Base-by-base conservation (phyloP, 2,888 invertebrate species). In the Dicyrtomina minuta region DNA sequence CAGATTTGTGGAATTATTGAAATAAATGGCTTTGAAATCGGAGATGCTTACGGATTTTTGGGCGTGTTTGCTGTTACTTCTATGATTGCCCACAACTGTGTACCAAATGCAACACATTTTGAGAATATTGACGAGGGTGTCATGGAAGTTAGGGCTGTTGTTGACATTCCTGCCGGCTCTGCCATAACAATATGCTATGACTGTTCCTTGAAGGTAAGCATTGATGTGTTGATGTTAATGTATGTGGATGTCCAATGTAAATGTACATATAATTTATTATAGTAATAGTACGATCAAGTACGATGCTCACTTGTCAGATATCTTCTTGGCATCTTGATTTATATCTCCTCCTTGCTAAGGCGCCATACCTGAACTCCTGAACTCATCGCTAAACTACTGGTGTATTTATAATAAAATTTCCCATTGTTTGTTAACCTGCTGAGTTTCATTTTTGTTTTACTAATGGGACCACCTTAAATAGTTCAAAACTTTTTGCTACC, bases 11-110 rank as follows among this genome's bases (percentile, higher is more conserved):
- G 78, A 51, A 72, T 78, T 44, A 55, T 75, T 2, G 78, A 78
- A 73, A 76, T 78, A 3, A 78, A 78, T 62, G 72, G 74, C 1
- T 78, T 78, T 56, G 78, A 78, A 62, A 61, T 78, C 3, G 78
- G 78, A 27, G 78, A 78, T 44, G 72, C 66, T 46, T 71, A 41
- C 26, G 66, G 73, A 10, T 77, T 74, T 49, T 49, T 74, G 5
- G 78, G 78, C 46, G 66, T 78, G 17, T 75, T 74, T 66, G 71
- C 72, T 15, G 70, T 65, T 46, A 72, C 76, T 24, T 73, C 77
- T 17, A 75, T 77, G 74, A 65, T 73, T 59, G 74, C 77, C 41
- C 77, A 78, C 55, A 73, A 76, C 49, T 78, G 76, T 41, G 68
- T 76, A 41, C 76, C 78, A 13, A 78, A 78, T 69, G 67, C 75